phyloP scores from a whole-genome alignment of 53 echinoderm and acorn worm species.

The Actinopyga echinites region DNA sequence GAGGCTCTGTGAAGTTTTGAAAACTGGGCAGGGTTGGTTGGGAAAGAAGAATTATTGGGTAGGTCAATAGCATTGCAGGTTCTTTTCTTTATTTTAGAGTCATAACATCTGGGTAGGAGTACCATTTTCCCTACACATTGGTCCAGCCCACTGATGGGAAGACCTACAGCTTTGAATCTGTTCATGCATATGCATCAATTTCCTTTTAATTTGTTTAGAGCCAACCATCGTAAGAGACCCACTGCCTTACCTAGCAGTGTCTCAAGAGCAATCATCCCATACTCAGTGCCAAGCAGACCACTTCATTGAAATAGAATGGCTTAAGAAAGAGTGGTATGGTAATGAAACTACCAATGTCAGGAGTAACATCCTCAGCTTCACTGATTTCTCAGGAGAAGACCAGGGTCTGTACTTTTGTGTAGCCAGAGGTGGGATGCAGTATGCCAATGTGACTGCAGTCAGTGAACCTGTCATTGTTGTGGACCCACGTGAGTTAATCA shows the following conservation, averaged over 20 bases:
- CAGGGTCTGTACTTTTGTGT: slow-evolving; percentile 71
- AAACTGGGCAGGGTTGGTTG: too few species aligned
- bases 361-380: slow-evolving; percentile 17
- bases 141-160: too few species aligned
- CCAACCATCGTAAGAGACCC: background rate
- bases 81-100: too few species aligned
- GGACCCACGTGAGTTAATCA: slow-evolving; percentile 47
- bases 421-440: slow-evolving; percentile 61
- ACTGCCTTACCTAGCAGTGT: background rate
- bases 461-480: slow-evolving; percentile 58
- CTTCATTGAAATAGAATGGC: background rate
- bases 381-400: slow-evolving; percentile 15
- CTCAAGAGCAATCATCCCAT: too few species aligned
- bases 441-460: slow-evolving; percentile 24
- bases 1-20: too few species aligned
- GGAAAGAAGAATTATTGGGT: too few species aligned
- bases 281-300: slow-evolving; percentile 11
- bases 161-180: too few species aligned
- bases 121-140: too few species aligned
- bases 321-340: slow-evolving; percentile 13
- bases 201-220: background rate
- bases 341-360: background rate
- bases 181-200: too few species aligned
- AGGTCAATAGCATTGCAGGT: too few species aligned
- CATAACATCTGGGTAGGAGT: too few species aligned